Percentiles rank a stretch among this genome's conserved stretches.
Evolutionary conservation across 2,113 vertebrate genomes (phyloP).

Genomic region (Perca fluviatilis): DNA sequence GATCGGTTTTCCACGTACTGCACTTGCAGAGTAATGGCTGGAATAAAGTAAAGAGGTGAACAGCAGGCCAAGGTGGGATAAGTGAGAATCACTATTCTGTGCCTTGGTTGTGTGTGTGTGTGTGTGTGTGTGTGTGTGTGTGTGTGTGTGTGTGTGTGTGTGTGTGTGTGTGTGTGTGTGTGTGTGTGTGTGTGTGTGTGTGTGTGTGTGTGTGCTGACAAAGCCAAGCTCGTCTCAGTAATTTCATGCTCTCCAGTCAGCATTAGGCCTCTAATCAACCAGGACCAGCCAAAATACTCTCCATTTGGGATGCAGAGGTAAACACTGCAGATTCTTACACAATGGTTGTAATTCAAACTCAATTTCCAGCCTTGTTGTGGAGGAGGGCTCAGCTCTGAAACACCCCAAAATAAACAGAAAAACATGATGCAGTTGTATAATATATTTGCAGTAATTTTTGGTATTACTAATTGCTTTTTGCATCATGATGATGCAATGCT

Average conservation of each 20-base stretch:
- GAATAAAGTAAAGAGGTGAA: slow-evolving; percentile 5
- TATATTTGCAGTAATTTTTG: not conserved
- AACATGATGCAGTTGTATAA: not conserved
- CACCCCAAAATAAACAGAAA: slow-evolving; percentile 27
- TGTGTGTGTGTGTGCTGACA: slow-evolving; percentile 4
- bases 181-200: slow-evolving; percentile 10
- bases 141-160: slow-evolving; percentile 7
- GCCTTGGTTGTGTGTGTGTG: slow-evolving; percentile 3
- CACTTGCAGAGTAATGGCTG: not conserved
- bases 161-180: slow-evolving; percentile 25
- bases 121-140: slow-evolving; percentile 27
- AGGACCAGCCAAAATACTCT: slow-evolving; percentile 34
- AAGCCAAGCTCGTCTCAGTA: slow-evolving; percentile 37
- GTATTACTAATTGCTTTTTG: not conserved
- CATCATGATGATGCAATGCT: not conserved
- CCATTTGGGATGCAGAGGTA: slow-evolving; percentile 41
- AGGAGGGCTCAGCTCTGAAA: slow-evolving; percentile 13
- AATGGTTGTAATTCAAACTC: slow-evolving; percentile 36
- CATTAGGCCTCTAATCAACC: slow-evolving; percentile 59
- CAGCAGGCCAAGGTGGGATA: slow-evolving; percentile 24
- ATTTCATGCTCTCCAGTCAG: slow-evolving; percentile 60
- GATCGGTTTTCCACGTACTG: not conserved
- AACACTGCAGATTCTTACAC: slow-evolving; percentile 48
- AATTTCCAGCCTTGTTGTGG: slow-evolving; percentile 19
- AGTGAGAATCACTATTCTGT: slow-evolving; percentile 24